Base-by-base conservation (phyloP, 2,888 invertebrate genomes). In the Ennomos quercinarius region DNA sequence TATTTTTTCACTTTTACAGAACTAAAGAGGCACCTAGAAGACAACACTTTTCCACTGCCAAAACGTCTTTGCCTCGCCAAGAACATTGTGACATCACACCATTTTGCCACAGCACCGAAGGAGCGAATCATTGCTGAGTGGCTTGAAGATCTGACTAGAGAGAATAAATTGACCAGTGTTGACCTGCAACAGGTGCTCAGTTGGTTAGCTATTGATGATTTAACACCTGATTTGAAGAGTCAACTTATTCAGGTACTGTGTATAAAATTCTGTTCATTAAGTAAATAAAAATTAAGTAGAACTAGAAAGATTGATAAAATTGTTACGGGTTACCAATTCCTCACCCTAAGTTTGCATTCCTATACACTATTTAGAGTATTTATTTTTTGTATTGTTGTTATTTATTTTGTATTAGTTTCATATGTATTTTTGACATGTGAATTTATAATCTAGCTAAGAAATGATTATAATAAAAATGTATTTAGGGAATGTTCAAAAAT, bases 61-160 rank as follows among this genome's bases (percentile, higher is more conserved):
- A 94, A 94, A 70, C 84, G 94, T 8, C 78, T 94, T 1, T 92
- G 93, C 65, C 78, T 94, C 0, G 94, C 94, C 0, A 93, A 90
- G 68, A 94, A 94, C 77, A 84, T 91, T 1, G 87, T 93, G 3
- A 78, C 81, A 9, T 89, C 92, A 0, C 78, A 88, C 10, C 89
- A 93, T 68, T 84, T 94, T 43, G 88, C 93, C 0, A 77, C 91
- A 0, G 81, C 86, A 3, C 87, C 89, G 0, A 94, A 93, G 70
- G 93, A 94, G 61, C 84, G 93, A 50, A 77, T 93, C 3, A 82
- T 94, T 11, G 81, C 92, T 0, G 84, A 90, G 47, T 94, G 94
- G 94, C 74, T 94, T 1, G 83, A 89, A 27, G 56, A 27, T 0
- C 63, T 91, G 8, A 78, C 73, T 0, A 70, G 74, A 45, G 78